Percentiles rank a stretch among this genome's conserved stretches.
Conservation (phyloP, 2,888 invertebrate genomes). For the Atethmia centrago region DNA sequence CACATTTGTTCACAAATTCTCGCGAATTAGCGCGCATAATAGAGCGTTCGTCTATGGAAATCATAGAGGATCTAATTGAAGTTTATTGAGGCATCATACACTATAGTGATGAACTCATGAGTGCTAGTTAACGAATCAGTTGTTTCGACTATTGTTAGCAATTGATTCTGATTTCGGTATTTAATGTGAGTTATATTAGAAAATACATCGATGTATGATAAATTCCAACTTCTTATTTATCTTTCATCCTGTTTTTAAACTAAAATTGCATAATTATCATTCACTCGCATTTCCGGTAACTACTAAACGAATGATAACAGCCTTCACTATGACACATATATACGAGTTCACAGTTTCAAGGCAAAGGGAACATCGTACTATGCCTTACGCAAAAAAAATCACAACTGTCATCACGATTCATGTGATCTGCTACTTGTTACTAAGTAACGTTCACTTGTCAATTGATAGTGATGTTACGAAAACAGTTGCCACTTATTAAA, state of each 20-base stretch:
- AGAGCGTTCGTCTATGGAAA: conserved; percentile 80
- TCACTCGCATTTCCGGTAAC: conserved; percentile 16
- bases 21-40: conserved; percentile 79
- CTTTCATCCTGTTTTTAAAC: background rate
- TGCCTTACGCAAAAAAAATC: conserved; percentile 15
- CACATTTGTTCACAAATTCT: conserved; percentile 77
- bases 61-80: conserved; percentile 85
- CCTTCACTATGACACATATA: conserved; percentile 5
- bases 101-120: conserved; percentile 61
- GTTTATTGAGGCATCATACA: conserved; percentile 86
- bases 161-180: background rate
- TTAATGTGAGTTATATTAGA: background rate
- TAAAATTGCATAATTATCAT: conserved; percentile 4
- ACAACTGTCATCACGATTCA: conserved; percentile 32
- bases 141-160: conserved; percentile 33
- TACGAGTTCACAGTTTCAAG: conserved; percentile 5
- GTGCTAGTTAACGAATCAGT: conserved; percentile 69
- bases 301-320: conserved; percentile 1
- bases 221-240: background rate
- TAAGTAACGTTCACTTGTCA: conserved; percentile 65
- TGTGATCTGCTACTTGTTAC: conserved; percentile 58
- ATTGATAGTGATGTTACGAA: conserved; percentile 67
- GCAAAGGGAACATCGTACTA: conserved; percentile 26
- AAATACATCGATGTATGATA: background rate
- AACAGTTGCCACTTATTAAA: conserved; percentile 63